phyloP scores from a whole-genome alignment of 2,888 invertebrate genomes.

The Leptarthrus brevirostris region DNA sequence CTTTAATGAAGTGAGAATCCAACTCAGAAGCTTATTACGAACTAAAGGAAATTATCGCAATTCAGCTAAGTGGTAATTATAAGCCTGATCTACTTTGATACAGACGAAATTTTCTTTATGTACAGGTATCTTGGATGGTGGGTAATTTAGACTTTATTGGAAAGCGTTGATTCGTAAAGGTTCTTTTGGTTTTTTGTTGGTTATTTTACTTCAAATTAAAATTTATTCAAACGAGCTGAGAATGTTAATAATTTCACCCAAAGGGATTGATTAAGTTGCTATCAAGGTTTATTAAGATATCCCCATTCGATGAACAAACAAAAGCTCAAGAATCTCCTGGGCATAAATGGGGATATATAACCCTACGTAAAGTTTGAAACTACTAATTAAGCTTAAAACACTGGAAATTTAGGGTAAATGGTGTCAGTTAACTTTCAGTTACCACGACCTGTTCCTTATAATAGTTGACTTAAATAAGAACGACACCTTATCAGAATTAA shows the following conservation, averaged over 20 bases:
- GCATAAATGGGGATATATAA: too few species aligned
- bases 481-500: slow-evolving; percentile 25
- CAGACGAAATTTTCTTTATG: background rate
- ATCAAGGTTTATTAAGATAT: background rate
- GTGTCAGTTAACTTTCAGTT: background rate
- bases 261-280: background rate
- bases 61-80: slow-evolving; percentile 3
- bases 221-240: slow-evolving; percentile 10
- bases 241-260: background rate
- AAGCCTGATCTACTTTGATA: slow-evolving; percentile 12
- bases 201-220: slow-evolving; percentile 29
- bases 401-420: slow-evolving; percentile 19
- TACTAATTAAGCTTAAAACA: slow-evolving; percentile 16
- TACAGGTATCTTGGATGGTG: background rate
- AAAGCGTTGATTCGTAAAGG: background rate
- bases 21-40: background rate
- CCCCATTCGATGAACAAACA: background rate
- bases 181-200: slow-evolving; percentile 1
- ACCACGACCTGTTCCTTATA: background rate
- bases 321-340: background rate
- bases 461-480: slow-evolving; percentile 15
- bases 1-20: slow-evolving; percentile 29
- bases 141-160: too few species aligned
- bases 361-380: too few species aligned
- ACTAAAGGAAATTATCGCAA: too few species aligned